Percentiles rank a stretch among this genome's conserved stretches.
Conservation (phyloP, 2,888 invertebrate species). For the Andrena marginata region DNA sequence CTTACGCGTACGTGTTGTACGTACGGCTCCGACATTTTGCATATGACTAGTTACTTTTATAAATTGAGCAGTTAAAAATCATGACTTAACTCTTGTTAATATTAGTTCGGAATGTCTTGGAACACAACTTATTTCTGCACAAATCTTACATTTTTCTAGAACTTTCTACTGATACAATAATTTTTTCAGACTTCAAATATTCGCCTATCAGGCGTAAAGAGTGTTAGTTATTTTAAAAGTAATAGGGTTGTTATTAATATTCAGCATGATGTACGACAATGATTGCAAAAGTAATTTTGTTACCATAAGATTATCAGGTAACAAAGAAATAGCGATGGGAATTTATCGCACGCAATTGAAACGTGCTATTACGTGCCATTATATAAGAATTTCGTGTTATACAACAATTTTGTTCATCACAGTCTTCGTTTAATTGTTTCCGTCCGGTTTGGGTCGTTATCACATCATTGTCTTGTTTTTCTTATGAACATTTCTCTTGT, state of each 20-base stretch:
- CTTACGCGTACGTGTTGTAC: no score
- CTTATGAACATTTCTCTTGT: slow-evolving; percentile 38
- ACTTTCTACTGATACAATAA: no score
- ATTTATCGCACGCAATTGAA: slow-evolving; percentile 39
- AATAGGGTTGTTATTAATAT: no score
- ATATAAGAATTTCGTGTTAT: slow-evolving; percentile 70
- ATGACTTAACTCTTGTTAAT: not conserved
- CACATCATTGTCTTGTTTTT: slow-evolving; percentile 71
- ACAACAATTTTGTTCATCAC: slow-evolving; percentile 79
- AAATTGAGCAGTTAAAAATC: slow-evolving; percentile 1
- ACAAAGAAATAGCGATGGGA: not conserved
- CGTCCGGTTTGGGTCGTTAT: slow-evolving; percentile 76
- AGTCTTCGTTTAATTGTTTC: slow-evolving; percentile 78
- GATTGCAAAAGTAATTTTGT: not conserved
- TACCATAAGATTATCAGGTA: not conserved
- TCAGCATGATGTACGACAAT: no score
- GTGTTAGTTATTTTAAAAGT: no score
- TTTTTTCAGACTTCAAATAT: no score
- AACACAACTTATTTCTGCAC: not conserved
- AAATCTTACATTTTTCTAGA: no score
- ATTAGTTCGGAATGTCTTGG: not conserved
- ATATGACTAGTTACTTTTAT: not conserved
- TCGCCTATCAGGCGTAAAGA: no score
- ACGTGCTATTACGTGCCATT: slow-evolving; percentile 55
- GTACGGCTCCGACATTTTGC: not conserved